These are phyloP conservation scores for Eucera pruinosa DNA, from an alignment of 2,888 invertebrate species.

Conservation along the genomic window DNA sequence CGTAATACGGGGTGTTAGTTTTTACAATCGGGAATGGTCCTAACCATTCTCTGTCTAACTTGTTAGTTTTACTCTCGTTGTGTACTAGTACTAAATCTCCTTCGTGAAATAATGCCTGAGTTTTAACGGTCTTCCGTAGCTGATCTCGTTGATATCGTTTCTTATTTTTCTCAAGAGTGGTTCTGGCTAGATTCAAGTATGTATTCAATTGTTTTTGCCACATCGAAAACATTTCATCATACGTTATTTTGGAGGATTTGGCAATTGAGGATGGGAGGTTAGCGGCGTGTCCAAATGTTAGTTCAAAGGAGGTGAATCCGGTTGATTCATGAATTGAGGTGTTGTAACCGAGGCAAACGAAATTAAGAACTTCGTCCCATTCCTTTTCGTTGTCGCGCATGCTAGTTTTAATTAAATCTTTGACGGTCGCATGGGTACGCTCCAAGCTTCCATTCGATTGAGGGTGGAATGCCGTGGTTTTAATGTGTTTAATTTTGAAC, in stretches of 20 bases:
- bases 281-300: neutral
- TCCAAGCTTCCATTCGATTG: neutral
- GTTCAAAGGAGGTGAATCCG: neutral
- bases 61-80: neutral
- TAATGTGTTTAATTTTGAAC: too few species aligned
- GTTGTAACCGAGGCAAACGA: neutral
- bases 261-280: neutral
- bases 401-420: neutral
- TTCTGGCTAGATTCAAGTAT: neutral
- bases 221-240: neutral
- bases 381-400: too few species aligned
- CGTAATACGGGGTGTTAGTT: neutral
- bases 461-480: neutral
- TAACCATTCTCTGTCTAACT: slow-evolving; percentile 18
- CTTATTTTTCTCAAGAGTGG: neutral
- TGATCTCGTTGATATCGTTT: neutral
- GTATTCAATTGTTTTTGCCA: neutral
- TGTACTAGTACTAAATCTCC: neutral
- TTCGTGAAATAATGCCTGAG: neutral
- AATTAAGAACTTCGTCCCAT: neutral
- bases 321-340: neutral
- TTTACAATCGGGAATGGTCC: neutral
- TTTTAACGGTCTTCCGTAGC: neutral
- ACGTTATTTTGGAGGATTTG: neutral
- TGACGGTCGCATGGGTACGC: neutral